Evolutionary conservation across 2,888 invertebrate genomes (phyloP).

Genomic region (Catocala fraxini): DNA sequence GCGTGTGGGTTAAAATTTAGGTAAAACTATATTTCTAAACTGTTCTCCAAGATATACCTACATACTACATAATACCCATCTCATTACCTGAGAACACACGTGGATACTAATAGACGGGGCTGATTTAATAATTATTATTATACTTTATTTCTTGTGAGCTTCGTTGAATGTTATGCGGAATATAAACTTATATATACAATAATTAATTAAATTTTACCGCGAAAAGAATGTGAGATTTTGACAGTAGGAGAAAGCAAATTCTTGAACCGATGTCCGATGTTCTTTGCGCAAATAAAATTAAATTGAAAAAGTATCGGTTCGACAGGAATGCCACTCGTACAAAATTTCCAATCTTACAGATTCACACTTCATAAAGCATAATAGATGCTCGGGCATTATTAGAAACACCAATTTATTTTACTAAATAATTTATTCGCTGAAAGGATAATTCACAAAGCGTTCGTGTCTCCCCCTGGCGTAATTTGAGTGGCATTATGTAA

Average conservation of each 20-base stretch:
- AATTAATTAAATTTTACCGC: background rate
- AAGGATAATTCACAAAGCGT: conserved; percentile 66
- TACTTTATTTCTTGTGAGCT: too few species aligned
- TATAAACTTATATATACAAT: too few species aligned
- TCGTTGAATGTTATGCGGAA: too few species aligned
- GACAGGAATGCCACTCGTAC: conserved; percentile 24
- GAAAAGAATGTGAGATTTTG: conserved; percentile 22
- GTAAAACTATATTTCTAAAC: too few species aligned
- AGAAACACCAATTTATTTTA: conserved; percentile 62
- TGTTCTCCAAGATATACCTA: too few species aligned
- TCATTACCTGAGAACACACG: too few species aligned
- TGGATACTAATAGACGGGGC: too few species aligned
- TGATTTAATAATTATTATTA: too few species aligned
- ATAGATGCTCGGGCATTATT: conserved; percentile 49
- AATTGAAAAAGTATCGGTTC: conserved; percentile 39
- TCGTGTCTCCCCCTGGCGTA: conserved; percentile 58
- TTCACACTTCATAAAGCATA: conserved; percentile 59
- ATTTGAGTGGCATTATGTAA: conserved; percentile 67
- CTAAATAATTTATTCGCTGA: conserved; percentile 62
- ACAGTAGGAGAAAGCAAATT: conserved; percentile 12
- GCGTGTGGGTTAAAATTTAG: too few species aligned
- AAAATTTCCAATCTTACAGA: conserved; percentile 48
- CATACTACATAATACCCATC: too few species aligned
- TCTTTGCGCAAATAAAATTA: conserved; percentile 38
- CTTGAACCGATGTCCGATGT: conserved; percentile 21